Conservation (phyloP, 2,113 vertebrate species). For the Stigmatopora argus region DNA sequence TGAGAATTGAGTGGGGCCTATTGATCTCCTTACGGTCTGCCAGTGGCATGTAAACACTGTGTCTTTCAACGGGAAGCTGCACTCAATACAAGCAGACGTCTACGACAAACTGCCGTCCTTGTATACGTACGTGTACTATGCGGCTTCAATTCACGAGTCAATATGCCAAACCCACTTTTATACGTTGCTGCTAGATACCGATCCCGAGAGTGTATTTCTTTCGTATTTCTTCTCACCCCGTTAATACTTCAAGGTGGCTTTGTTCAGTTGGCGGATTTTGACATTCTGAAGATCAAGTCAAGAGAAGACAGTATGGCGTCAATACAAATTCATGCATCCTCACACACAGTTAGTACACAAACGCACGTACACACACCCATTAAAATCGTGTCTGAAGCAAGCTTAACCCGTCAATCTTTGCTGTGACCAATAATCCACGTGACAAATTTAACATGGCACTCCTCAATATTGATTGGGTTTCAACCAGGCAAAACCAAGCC, state of each 20-base stretch:
- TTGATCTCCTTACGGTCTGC: slow-evolving; percentile 59
- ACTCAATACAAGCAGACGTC: slow-evolving; percentile 53
- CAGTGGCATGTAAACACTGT: slow-evolving; percentile 64
- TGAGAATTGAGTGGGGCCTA: slow-evolving; percentile 67
- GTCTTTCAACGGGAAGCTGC: slow-evolving; percentile 61
- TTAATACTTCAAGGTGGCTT: background rate
- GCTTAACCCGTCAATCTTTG: slow-evolving; percentile 35
- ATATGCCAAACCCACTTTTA: background rate
- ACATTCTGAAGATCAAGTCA: background rate
- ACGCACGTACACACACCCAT: background rate
- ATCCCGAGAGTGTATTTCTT: background rate
- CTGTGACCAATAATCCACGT: slow-evolving; percentile 30
- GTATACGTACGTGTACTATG: slow-evolving; percentile 22
- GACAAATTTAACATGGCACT: slow-evolving; percentile 46
- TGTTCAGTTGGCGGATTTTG: background rate
- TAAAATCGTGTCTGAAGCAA: slow-evolving; percentile 18
- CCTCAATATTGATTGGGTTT: slow-evolving; percentile 41
- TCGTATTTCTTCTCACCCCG: background rate
- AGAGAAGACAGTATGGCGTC: slow-evolving; percentile 2
- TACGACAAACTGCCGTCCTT: slow-evolving; percentile 23
- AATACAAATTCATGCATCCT: background rate
- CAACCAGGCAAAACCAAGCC: background rate
- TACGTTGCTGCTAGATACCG: background rate
- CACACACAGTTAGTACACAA: slow-evolving; percentile 2
- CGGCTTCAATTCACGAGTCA: background rate